Percentiles rank a stretch among this genome's conserved stretches.
phyloP scores from a whole-genome alignment of 2,797 vertebrate genomes.

The Liasis olivaceus region DNA sequence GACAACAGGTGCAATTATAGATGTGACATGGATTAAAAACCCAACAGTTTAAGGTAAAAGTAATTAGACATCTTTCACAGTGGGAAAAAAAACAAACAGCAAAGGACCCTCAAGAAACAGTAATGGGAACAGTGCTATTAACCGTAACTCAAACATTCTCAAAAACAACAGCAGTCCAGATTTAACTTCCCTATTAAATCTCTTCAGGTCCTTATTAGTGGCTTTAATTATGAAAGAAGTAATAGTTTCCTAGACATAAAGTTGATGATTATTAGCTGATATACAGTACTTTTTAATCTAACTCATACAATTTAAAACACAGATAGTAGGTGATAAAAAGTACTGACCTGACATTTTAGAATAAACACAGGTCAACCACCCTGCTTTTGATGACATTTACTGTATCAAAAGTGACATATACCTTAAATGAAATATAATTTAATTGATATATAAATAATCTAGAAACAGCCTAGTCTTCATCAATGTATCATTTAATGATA shows the following conservation, averaged over 20 bases:
- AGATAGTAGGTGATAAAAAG: not conserved
- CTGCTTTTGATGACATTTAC: not conserved
- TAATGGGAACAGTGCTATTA: not conserved
- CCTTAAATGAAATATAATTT: not conserved
- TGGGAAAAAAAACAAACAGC: not conserved
- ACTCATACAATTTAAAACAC: not conserved
- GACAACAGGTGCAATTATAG: not conserved
- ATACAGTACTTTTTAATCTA: not conserved
- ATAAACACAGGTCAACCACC: not conserved
- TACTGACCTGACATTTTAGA: not conserved
- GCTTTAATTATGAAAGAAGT: not conserved
- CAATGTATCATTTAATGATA: not conserved
- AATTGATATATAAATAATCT: not conserved
- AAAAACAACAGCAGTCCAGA: not conserved
- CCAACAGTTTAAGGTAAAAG: not conserved
- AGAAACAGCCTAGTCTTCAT: slow-evolving; percentile 1
- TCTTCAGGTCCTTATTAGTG: not conserved
- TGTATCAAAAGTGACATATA: not conserved
- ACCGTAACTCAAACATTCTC: not conserved
- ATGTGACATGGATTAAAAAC: not conserved
- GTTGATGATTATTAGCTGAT: not conserved
- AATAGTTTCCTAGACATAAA: not conserved
- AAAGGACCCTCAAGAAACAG: not conserved
- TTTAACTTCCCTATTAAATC: not conserved
- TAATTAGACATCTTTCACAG: not conserved